A percentile compares a stretch with the other conserved stretches of the same genome.
Conservation (phyloP, 2,888 invertebrate species). For the Amblyjoppa fuscipennis region DNA sequence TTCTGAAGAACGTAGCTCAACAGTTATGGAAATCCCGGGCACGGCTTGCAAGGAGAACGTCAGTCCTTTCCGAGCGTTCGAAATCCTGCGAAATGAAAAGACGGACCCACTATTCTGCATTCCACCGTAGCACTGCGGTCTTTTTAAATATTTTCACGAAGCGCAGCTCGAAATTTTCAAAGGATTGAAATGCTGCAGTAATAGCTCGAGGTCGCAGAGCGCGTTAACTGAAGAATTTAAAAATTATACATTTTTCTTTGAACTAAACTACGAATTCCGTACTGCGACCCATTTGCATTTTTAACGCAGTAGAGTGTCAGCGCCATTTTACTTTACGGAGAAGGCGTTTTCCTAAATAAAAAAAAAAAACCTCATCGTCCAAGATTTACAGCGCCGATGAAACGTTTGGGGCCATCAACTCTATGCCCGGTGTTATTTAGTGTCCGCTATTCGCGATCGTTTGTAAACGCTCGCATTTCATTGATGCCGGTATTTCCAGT, state of each 20-base stretch:
- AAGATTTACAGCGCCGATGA: background rate
- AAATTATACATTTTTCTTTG: background rate
- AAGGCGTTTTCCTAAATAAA: background rate
- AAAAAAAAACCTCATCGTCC: background rate
- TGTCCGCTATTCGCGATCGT: constrained; percentile 3
- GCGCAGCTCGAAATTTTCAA: background rate
- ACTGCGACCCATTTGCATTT: background rate
- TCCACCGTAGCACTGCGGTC: background rate
- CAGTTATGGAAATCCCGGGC: background rate
- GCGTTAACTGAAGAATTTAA: background rate
- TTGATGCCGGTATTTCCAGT: constrained; percentile 62
- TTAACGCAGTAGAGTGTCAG: background rate
- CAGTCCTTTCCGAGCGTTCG: background rate
- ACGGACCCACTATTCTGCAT: background rate
- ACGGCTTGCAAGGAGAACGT: background rate
- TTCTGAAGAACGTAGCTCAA: background rate
- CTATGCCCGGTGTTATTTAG: background rate
- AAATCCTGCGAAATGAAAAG: background rate
- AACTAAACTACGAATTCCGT: background rate
- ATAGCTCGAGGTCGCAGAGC: background rate
- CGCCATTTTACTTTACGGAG: background rate
- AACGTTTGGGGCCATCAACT: background rate
- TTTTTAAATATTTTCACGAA: background rate
- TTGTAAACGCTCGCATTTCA: constrained; percentile 64
- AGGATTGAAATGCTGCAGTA: constrained; percentile 10